phyloP scores from a whole-genome alignment of 2,113 vertebrate species.

The Anser brachyrhynchus region DNA sequence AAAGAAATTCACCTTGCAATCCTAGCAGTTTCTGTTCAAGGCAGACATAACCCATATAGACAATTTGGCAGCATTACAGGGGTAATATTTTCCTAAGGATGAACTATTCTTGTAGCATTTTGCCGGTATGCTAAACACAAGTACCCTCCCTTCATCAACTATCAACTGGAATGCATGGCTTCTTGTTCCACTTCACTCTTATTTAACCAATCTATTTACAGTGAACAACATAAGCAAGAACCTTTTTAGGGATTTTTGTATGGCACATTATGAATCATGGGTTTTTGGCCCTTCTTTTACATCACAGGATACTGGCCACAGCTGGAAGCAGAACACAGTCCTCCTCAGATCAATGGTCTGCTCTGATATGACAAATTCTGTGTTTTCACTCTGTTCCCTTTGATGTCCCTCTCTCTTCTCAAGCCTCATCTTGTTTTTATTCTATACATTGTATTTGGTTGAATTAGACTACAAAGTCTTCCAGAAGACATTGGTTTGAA shows the following conservation, averaged over 20 bases:
- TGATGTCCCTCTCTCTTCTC: conserved; percentile 55
- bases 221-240: neutral
- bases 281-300: conserved; percentile 27
- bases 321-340: conserved; percentile 54
- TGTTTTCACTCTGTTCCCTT: conserved; percentile 60
- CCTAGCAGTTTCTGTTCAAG: neutral
- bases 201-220: conserved; percentile 23
- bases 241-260: neutral
- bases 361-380: conserved; percentile 59
- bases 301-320: conserved; percentile 35
- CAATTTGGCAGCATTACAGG: neutral
- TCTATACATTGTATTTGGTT: conserved; percentile 52
- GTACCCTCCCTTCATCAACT: neutral
- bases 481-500: conserved; percentile 40
- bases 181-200: neutral
- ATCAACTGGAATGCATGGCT: neutral
- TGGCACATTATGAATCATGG: conserved; percentile 13
- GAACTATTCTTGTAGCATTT: neutral
- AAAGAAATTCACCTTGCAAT: neutral
- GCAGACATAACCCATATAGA: neutral
- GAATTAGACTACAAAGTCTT: conserved; percentile 65
- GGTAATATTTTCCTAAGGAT: conserved; percentile 8
- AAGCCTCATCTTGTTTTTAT: conserved; percentile 70
- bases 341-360: conserved; percentile 44
- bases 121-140: neutral